Conservation (phyloP, 1,140 invertebrate species). For the Drosophila trapezifrons region DNA sequence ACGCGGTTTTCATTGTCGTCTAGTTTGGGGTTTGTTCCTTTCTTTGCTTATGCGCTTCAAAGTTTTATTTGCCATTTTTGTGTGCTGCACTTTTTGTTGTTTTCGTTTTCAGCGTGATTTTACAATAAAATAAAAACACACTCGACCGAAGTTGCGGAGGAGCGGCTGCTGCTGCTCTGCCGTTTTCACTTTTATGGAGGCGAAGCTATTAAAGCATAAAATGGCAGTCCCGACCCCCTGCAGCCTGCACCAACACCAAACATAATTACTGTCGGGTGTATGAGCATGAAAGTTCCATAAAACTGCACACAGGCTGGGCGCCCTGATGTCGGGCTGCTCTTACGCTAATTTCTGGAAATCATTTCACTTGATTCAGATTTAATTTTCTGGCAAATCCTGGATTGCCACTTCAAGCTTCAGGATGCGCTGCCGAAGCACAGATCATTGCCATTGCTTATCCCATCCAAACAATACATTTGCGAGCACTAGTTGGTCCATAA, state of each 20-base stretch:
- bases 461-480: slow-evolving; percentile 13
- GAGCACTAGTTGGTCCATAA: slow-evolving; percentile 28
- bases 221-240: slow-evolving; percentile 17
- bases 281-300: slow-evolving; percentile 34
- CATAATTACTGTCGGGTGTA: slow-evolving; percentile 52
- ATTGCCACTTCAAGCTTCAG: not conserved
- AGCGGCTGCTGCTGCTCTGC: slow-evolving; percentile 23
- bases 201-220: slow-evolving; percentile 72
- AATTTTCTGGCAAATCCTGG: not conserved
- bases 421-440: not conserved
- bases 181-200: slow-evolving; percentile 61
- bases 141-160: slow-evolving; percentile 37
- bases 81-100: slow-evolving; percentile 51
- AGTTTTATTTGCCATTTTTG: slow-evolving; percentile 69
- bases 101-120: slow-evolving; percentile 67
- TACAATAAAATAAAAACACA: slow-evolving; percentile 48
- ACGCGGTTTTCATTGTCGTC: slow-evolving; percentile 61
- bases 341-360: slow-evolving; percentile 32
- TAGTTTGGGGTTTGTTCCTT: slow-evolving; percentile 46
- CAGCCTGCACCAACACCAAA: not conserved
- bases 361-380: slow-evolving; percentile 10
- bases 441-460: slow-evolving; percentile 2
- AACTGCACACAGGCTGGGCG: slow-evolving; percentile 28
- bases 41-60: slow-evolving; percentile 42
- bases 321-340: slow-evolving; percentile 11